A percentile compares a stretch with the other conserved stretches of the same genome.
These are phyloP conservation scores for Zosterops hypoxanthus DNA, from an alignment of 2,113 vertebrate species.

Conservation along the genomic window DNA sequence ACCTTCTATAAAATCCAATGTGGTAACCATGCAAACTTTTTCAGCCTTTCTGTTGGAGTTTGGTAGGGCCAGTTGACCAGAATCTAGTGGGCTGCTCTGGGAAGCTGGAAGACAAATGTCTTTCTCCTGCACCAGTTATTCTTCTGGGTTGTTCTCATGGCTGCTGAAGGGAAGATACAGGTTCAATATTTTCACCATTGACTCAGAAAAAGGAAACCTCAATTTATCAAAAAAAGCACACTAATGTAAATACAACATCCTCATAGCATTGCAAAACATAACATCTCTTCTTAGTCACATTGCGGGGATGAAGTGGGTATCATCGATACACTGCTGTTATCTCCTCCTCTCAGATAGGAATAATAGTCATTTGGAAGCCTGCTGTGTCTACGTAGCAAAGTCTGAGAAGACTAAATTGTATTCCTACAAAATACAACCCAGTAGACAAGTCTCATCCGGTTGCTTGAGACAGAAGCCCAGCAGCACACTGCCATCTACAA, in stretches of 20 bases:
- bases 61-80: neutral
- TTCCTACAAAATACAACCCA: neutral
- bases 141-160: neutral
- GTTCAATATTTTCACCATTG: neutral
- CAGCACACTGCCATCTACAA: neutral
- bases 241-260: neutral
- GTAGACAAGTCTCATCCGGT: neutral
- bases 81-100: neutral
- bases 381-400: neutral
- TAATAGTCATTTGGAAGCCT: neutral
- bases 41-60: neutral
- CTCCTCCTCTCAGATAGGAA: neutral
- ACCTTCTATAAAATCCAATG: neutral
- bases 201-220: neutral
- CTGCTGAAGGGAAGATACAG: neutral
- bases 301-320: rapidly evolving
- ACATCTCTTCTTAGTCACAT: neutral
- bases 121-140: neutral
- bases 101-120: neutral
- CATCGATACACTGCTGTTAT: neutral
- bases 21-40: neutral
- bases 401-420: neutral
- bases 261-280: rapidly evolving
- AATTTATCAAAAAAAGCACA: neutral
- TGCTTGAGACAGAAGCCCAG: neutral